Evolutionary conservation across 2,113 vertebrate species (phyloP), one percentile per base, ranked within the genome.

Genomic region (Crypturellus undulatus): DNA sequence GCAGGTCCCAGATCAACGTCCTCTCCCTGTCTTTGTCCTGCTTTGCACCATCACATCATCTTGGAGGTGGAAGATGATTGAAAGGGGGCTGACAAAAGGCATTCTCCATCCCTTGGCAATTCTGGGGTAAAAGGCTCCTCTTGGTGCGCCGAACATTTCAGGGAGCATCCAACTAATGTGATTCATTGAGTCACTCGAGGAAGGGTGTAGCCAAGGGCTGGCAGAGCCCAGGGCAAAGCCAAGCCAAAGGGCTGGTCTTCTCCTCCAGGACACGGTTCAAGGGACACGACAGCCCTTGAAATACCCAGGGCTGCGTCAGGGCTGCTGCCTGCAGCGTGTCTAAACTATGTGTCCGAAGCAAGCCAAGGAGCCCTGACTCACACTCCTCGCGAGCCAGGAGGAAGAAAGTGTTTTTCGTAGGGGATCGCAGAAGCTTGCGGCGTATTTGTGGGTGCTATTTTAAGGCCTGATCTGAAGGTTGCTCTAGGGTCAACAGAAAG

Each of bases 171-270:
- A 30, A 0, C 21, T n/a, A 34, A 16, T 28, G 16, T 4, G 7
- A 47, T 25, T 9, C 12, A n/a, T 3, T 12, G 52, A 12, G 10
- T 85, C 22, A 18, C 0, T 11, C 0, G 1, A 17, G 32, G n/a
- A 75, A 65, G 42, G 36, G 16, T 6, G 43, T 30, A 20, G 24
- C 18, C 34, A 56, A 56, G 56, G 70, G 28, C 30, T 32, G 54
- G 54, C 54, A 58, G 30, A 58, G 54, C 28, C 28, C 8, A 58
- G 54, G 54, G 28, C 16, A 58, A 58, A 58, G 16, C 28, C 54
- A 58, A 22, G 24, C 21, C 34, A 62, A 56, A 52, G 70, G 47
- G 6, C 67, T 68, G 88, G 4, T 17, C 52, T 84, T 75, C 71
- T 13, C 25, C n/a, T 47, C n/a, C 71, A 14, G 7, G 43, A 8